Evolutionary conservation across 1,140 invertebrate genomes (phyloP).

Genomic region (Drosophila triauraria): DNA sequence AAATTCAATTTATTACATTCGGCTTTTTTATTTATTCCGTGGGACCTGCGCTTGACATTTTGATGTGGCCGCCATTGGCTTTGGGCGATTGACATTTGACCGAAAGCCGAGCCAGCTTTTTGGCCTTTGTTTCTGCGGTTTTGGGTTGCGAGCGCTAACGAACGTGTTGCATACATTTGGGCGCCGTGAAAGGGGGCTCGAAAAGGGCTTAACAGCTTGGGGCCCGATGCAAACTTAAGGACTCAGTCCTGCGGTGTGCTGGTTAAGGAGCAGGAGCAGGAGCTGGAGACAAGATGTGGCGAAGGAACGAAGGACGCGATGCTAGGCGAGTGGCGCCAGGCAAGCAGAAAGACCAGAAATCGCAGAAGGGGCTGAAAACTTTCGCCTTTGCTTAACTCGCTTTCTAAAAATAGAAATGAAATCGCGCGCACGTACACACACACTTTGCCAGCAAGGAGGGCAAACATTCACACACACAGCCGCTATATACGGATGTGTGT

Average conservation of each 20-base stretch:
- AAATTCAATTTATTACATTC: constrained; percentile 19
- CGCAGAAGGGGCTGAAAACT: constrained; percentile 51
- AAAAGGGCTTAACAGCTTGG: constrained; percentile 54
- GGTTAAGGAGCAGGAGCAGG: not conserved
- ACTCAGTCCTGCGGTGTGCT: constrained; percentile 25
- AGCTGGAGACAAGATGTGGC: constrained; percentile 34
- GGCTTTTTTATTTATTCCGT: not conserved
- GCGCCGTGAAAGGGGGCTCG: constrained; percentile 8
- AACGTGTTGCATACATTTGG: constrained; percentile 61
- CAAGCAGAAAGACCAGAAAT: constrained; percentile 37
- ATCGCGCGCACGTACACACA: constrained; percentile 74
- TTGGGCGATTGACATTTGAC: constrained; percentile 51
- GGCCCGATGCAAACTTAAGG: constrained; percentile 21
- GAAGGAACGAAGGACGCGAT: constrained; percentile 33
- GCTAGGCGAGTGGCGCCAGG: constrained; percentile 57
- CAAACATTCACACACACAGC: constrained; percentile 23
- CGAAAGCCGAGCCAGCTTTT: constrained; percentile 14
- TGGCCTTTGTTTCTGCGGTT: constrained; percentile 37
- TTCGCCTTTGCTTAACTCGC: constrained; percentile 66
- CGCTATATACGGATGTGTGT: constrained; percentile 17
- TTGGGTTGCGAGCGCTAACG: constrained; percentile 8
- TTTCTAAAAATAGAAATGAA: constrained; percentile 81
- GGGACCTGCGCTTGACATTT: constrained; percentile 36
- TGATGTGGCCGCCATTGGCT: constrained; percentile 45
- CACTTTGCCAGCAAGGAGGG: constrained; percentile 26